Evolutionary conservation across 2,888 invertebrate species (phyloP).

Genomic region (Xestia c-nigrum): DNA sequence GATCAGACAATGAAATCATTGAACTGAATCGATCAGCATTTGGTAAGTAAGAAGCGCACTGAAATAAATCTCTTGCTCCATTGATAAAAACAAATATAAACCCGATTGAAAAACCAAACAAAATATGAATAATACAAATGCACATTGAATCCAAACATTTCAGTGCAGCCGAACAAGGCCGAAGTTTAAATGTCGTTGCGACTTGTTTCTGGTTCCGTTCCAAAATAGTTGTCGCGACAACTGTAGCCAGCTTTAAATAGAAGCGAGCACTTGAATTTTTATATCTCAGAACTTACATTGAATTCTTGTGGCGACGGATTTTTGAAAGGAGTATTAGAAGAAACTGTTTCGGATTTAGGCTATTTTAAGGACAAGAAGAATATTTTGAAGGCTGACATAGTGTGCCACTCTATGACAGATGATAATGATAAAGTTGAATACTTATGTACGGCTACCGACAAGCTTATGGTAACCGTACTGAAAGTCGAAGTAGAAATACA

Average conservation of each 20-base stretch:
- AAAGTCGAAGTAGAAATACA: not conserved
- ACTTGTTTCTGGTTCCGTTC: conserved; percentile 63
- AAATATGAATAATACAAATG: conserved; percentile 40
- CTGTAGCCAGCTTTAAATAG: conserved; percentile 65
- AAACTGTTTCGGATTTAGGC: conserved; percentile 11
- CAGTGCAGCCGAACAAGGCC: conserved; percentile 34
- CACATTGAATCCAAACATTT: conserved; percentile 51
- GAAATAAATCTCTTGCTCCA: not conserved
- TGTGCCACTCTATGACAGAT: not conserved
- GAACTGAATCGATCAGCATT: not conserved
- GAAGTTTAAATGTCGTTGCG: conserved; percentile 57
- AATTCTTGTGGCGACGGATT: conserved; percentile 43
- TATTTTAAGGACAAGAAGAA: conserved; percentile 1
- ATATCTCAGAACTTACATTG: conserved; percentile 66
- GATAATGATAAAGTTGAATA: not conserved
- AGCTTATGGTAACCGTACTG: not conserved
- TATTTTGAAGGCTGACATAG: not conserved
- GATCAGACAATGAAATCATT: not conserved
- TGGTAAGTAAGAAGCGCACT: not conserved
- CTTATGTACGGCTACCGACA: not conserved
- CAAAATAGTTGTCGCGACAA: conserved; percentile 65
- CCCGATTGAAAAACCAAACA: conserved; percentile 20
- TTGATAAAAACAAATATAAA: conserved; percentile 14
- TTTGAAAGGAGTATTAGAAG: conserved; percentile 44
- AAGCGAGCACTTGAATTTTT: conserved; percentile 68